These are phyloP conservation scores for Peromyscus californicus DNA, from an alignment of 2,113 vertebrate genomes.

Conservation along the genomic window DNA sequence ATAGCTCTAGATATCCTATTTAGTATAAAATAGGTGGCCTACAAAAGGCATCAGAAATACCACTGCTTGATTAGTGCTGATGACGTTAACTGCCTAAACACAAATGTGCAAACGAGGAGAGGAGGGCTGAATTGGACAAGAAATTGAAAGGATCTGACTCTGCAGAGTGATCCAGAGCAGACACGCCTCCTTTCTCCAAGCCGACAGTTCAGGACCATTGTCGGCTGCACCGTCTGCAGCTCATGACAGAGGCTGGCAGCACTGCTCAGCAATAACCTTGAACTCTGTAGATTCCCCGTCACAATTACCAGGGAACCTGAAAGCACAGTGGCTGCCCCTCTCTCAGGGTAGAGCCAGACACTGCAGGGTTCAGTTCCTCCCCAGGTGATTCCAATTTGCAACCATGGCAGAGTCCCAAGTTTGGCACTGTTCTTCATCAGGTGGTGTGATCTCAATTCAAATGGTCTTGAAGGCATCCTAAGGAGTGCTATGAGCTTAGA, in stretches of 20 bases:
- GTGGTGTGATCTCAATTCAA: slow-evolving; percentile 8
- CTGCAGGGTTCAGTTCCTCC: fast-evolving
- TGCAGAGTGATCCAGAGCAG: background rate
- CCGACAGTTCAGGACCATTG: background rate
- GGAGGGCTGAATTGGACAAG: background rate
- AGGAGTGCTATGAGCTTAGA: background rate
- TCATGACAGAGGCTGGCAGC: background rate
- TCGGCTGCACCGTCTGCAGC: background rate
- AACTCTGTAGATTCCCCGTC: background rate
- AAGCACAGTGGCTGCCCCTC: background rate
- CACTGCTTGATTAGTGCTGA: background rate
- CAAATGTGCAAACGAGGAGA: background rate
- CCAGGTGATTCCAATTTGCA: background rate
- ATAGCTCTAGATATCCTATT: background rate
- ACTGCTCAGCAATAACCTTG: background rate
- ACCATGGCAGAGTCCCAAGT: background rate
- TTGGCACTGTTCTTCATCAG: background rate
- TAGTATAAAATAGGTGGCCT: background rate
- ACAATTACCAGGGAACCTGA: background rate
- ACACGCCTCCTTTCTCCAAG: background rate
- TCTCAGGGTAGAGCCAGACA: background rate
- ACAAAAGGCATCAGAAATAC: background rate
- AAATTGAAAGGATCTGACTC: background rate
- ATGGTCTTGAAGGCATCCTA: background rate
- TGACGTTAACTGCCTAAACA: background rate